phyloP scores from a whole-genome alignment of 2,797 vertebrate species.

The Paramormyrops hopkinsi region DNA sequence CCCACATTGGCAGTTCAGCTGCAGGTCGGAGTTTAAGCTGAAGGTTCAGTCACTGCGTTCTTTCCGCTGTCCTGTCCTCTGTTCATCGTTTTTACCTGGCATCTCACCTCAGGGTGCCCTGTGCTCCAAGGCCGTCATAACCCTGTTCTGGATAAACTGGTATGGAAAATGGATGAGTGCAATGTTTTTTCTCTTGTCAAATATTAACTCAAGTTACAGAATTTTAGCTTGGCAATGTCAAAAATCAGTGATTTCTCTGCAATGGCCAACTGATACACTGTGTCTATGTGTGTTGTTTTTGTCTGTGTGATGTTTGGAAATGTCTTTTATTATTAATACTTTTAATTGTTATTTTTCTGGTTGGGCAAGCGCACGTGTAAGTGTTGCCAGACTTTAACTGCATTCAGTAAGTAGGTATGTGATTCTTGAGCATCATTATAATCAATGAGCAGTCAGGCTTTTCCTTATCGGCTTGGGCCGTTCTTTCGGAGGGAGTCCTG shows the following conservation, averaged over 20 bases:
- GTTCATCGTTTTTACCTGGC: neutral
- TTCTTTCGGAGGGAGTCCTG: neutral
- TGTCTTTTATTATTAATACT: neutral
- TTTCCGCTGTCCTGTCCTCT: neutral
- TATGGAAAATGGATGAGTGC: neutral
- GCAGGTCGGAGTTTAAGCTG: neutral
- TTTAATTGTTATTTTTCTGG: neutral
- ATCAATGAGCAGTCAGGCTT: neutral
- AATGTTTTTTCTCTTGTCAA: neutral
- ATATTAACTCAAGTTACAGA: neutral
- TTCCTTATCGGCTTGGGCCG: neutral
- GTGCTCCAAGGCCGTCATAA: neutral
- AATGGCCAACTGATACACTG: neutral
- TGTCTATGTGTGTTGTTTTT: neutral
- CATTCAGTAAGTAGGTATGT: neutral
- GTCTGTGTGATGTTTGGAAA: neutral
- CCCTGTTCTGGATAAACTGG: neutral
- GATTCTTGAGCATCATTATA: neutral
- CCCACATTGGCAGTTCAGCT: neutral
- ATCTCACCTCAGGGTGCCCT: neutral
- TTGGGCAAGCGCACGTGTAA: neutral
- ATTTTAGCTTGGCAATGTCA: neutral
- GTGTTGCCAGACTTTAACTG: neutral
- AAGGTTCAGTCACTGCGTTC: neutral
- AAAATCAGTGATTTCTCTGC: neutral